A percentile compares a stretch with the other conserved stretches of the same genome.
Evolutionary conservation across 2,113 vertebrate genomes (phyloP).

Genomic region (Haemorhous mexicanus): DNA sequence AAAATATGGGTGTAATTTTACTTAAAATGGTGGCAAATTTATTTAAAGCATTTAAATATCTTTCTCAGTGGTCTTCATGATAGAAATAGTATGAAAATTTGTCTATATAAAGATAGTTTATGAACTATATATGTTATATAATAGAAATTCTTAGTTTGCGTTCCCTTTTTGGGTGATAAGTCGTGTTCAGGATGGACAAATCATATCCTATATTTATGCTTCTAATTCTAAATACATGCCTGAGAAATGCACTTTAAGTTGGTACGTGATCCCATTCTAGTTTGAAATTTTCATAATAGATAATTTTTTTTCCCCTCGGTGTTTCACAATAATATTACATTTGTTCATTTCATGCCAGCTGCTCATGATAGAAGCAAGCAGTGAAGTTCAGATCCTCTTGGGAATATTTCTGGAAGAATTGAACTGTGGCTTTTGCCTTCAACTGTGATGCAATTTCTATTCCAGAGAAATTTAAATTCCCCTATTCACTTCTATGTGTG

Average conservation of each 20-base stretch:
- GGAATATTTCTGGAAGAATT: not conserved
- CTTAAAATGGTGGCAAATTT: not conserved
- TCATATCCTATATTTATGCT: not conserved
- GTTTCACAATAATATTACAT: not conserved
- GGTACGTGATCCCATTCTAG: not conserved
- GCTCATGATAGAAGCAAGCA: not conserved
- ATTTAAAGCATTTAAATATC: not conserved
- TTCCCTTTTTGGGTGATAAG: not conserved
- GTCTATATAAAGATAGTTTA: not conserved
- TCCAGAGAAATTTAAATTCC: not conserved
- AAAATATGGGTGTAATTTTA: not conserved
- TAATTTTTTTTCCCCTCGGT: fast-evolving
- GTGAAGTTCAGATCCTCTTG: not conserved
- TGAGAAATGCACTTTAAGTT: not conserved
- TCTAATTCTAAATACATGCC: not conserved
- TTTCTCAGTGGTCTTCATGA: not conserved
- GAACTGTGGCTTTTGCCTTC: not conserved
- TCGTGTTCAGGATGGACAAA: not conserved
- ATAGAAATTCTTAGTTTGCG: not conserved
- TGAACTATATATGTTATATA: not conserved
- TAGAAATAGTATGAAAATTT: not conserved
- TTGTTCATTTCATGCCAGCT: not conserved
- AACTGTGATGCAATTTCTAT: not conserved
- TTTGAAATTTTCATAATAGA: not conserved
- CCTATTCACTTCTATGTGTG: not conserved